Percentiles rank a stretch among this genome's conserved stretches.
Evolutionary conservation across 2,888 invertebrate genomes (phyloP).

Genomic region (Bedellia somnulentella): DNA sequence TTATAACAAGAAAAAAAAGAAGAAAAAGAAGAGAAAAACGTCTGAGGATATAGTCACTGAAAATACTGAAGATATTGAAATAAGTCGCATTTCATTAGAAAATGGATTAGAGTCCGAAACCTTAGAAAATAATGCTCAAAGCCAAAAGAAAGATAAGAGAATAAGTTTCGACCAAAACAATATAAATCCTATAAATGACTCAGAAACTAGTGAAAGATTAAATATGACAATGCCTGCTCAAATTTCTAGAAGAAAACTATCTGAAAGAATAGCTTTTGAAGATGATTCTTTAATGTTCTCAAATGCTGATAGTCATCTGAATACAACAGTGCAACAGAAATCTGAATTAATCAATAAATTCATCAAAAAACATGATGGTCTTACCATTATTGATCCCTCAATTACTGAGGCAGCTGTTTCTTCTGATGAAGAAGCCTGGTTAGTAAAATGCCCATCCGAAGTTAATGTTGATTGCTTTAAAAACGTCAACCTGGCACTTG

Average conservation of each 20-base stretch:
- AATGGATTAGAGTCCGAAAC: background rate
- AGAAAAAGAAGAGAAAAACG: background rate
- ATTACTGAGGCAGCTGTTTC: conserved; percentile 3
- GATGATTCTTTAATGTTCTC: too few relatives aligned
- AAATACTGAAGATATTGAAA: too few relatives aligned
- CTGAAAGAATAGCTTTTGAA: conserved; percentile 31
- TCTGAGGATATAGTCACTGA: too few relatives aligned
- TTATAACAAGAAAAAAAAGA: background rate
- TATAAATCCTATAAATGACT: too few relatives aligned
- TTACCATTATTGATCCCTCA: background rate
- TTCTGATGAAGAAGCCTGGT: conserved; percentile 31
- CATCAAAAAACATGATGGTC: background rate
- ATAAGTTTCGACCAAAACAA: too few relatives aligned
- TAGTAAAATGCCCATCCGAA: conserved; percentile 28
- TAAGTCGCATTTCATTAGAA: background rate
- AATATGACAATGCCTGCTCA: background rate
- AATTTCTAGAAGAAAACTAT: conserved; percentile 14
- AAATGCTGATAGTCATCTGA: too few relatives aligned
- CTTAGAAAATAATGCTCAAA: too few relatives aligned
- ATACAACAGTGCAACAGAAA: too few relatives aligned
- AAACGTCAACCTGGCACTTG: conserved; percentile 18
- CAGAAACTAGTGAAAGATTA: too few relatives aligned
- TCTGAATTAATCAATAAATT: too few relatives aligned
- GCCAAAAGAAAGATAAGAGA: too few relatives aligned
- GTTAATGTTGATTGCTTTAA: conserved; percentile 20